Evolutionary conservation across 2,888 invertebrate genomes (phyloP), one percentile per base, ranked within the genome.

Genomic region (Megaustenia siamemsis): DNA sequence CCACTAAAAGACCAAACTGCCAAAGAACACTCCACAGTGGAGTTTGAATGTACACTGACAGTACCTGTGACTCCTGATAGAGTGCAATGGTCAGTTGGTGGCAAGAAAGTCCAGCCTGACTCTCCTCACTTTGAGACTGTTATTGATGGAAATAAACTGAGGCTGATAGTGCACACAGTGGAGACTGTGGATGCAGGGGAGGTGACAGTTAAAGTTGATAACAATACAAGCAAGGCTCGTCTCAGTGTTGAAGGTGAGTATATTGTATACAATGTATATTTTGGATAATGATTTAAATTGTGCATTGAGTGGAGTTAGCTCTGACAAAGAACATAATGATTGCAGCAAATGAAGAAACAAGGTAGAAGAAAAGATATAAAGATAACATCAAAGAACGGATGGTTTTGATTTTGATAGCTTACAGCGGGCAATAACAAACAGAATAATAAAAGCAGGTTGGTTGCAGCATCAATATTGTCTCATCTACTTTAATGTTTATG

Each of bases 1-100:
- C 87, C 87, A 24, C 86, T 89, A 45, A 86, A 87, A 53, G 89
- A 88, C 60, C 80, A 86, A 32, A 88, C 87, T 5, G 88, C 87
- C 21, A 86, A 86, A 40, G 91, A 91, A 85, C 68, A 87, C 56
- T 86, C 86, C 43, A 86, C 83, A 90, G 97, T 97, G 1, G 96
- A 96, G 49, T 98, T 98, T 93, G 97, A 97, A 92, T 97, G 98
- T 89, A 98, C 98, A 93, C 95, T 98, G n/a, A 97, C n/a, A n/a
- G n/a, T n/a, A n/a, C 98, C 98, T 56, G 98, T 98, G 93, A 98
- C 98, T n/a, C 94, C 97, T 82, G 97, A 98, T 0, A 96, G 96
- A 86, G 97, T 98, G 0, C 96, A 96, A 87, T 98, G 98, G 98
- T 97, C 96, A 93, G 97, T 98, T 94, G 96, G 98, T 91, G 91